Evolutionary conservation across 2,797 vertebrate genomes (phyloP), one percentile per base, ranked within the genome.

Genomic region (Leptodon cayanensis): DNA sequence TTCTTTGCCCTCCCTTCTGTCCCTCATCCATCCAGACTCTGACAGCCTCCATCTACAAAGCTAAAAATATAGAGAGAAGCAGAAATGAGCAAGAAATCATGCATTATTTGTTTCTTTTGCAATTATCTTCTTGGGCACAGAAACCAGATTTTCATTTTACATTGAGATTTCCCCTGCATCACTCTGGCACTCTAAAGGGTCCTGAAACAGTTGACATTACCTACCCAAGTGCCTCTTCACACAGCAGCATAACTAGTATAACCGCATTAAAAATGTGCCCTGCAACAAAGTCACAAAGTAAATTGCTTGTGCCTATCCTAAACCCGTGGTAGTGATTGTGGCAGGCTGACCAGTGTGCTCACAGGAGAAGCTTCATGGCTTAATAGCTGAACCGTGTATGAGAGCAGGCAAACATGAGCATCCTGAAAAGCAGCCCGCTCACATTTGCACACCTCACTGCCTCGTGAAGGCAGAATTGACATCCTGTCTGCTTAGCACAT

Each of bases 401-500:
- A 87, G n/a, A 39, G 19, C 33, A 55, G 42, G 80, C 72, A 61
- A 81, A 79, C 0, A 0, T 7, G 26, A 91, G 16, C 28, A 79
- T 26, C 58, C 55, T 35, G 31, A 19, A 22, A 28, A 46, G 35
- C 22, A 69, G 16, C 40, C 31, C 1, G 0, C 40, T 61, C 0
- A 0, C 14, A 19, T 61, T 33, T 39, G 26, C 69, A 50, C 28
- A n/a, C 19, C 42, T 89, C 0, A 0, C 37, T 85, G 59, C 59
- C 52, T 52, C 7, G 0, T 2, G 2, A 44, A 42, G 26, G 47
- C 57, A 78, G 28, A 55, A 37, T 20, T 1, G 1, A 4, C 0
- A 2, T 26, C 62, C n/a, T n/a, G 26, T 9, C 54, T 81, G 62
- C 83, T 93, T 17, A 71, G 67, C 13, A 24, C 31, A 8, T 37